These are phyloP conservation scores for Drosophila erecta DNA, from an alignment of 1,140 invertebrate genomes.

Conservation along the genomic window DNA sequence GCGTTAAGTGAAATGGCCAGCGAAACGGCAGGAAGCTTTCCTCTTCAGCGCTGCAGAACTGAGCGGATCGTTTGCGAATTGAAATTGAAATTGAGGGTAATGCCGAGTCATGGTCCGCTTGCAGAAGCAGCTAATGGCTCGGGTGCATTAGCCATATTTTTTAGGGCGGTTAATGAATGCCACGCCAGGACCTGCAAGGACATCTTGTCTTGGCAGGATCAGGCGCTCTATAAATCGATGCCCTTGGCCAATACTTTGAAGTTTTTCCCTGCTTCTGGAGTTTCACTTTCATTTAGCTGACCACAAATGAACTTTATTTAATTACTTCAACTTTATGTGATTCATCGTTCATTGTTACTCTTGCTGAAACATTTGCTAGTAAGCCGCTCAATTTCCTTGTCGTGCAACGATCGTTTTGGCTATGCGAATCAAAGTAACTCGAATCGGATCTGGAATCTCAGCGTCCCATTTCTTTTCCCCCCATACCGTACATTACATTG, in stretches of 20 bases:
- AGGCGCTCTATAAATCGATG: neutral
- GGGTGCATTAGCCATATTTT: neutral
- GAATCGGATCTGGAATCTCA: conserved; percentile 15
- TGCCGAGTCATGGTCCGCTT: conserved; percentile 16
- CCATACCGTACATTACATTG: too few species aligned
- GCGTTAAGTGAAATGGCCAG: conserved; percentile 65
- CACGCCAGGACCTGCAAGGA: neutral
- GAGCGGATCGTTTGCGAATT: neutral
- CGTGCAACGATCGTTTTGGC: conserved; percentile 25
- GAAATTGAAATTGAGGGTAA: conserved; percentile 15
- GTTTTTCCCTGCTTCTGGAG: neutral
- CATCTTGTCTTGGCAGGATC: neutral
- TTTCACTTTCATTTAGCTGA: too few species aligned
- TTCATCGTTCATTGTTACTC: neutral
- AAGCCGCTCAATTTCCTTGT: neutral
- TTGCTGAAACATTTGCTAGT: too few species aligned
- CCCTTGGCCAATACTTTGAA: neutral
- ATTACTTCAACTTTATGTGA: too few species aligned
- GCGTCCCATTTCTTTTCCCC: conserved; percentile 13
- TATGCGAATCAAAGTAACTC: conserved; percentile 21
- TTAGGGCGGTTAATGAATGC: neutral
- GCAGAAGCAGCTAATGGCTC: neutral
- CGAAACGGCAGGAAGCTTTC: conserved; percentile 11
- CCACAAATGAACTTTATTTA: neutral
- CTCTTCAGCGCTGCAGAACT: neutral